Conservation (phyloP, 2,888 invertebrate genomes). For the Phytoseiulus persimilis region DNA sequence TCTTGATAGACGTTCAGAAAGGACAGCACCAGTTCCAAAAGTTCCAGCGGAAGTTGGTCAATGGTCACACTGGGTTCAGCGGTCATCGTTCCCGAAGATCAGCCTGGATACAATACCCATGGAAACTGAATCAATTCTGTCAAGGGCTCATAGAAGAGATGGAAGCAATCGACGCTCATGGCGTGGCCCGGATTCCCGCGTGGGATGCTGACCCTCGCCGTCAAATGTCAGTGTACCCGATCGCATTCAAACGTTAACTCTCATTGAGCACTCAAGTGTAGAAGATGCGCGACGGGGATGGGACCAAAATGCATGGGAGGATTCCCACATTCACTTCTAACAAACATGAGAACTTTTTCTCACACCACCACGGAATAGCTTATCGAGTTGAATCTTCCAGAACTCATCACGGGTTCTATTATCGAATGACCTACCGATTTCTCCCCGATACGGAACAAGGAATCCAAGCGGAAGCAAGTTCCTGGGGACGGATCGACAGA, state of each 20-base stretch:
- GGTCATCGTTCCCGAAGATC: not conserved
- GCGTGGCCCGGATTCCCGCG: not conserved
- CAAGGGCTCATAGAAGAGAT: not conserved
- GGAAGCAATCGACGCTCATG: not conserved
- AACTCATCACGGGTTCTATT: too few relatives aligned
- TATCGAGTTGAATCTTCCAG: too few relatives aligned
- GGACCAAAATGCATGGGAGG: not conserved
- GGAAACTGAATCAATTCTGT: not conserved
- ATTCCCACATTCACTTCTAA: too few relatives aligned
- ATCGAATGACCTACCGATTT: too few relatives aligned
- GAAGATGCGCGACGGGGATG: not conserved
- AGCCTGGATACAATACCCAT: not conserved
- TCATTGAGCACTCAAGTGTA: not conserved
- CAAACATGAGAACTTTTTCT: too few relatives aligned
- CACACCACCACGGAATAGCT: too few relatives aligned
- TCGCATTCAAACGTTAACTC: not conserved
- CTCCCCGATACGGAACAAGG: too few relatives aligned
- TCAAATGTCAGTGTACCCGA: not conserved
- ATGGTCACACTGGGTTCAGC: not conserved
- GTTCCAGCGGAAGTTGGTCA: conserved; percentile 22
- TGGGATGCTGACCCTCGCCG: conserved; percentile 5
- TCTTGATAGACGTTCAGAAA: conserved; percentile 10
- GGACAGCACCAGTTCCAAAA: not conserved
- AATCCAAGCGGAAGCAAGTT: too few relatives aligned
- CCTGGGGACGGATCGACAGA: too few relatives aligned